Evolutionary conservation across 2,888 invertebrate species (phyloP).

Genomic region (Apodemia mormo): DNA sequence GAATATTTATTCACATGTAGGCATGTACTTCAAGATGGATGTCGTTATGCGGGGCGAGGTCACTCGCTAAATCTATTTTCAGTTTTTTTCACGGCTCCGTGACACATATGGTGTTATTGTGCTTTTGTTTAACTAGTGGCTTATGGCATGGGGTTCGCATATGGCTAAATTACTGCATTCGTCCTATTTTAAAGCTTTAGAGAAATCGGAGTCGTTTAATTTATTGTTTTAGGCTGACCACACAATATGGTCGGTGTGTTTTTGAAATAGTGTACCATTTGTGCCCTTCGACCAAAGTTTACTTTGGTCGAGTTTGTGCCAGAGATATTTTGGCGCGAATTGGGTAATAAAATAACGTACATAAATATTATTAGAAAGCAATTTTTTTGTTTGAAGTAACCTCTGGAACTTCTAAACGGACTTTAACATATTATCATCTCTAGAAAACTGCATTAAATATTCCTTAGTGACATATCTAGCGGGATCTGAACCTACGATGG

Average conservation of each 20-base stretch:
- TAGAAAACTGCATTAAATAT: no score
- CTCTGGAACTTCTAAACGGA: no score
- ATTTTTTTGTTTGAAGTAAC: no score
- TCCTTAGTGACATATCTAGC: no score
- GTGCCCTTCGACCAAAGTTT: no score
- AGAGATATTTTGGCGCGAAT: not conserved
- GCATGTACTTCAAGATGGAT: constrained; percentile 36
- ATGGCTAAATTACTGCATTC: constrained; percentile 31
- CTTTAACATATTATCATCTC: no score
- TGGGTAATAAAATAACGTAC: no score
- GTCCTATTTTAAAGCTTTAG: not conserved
- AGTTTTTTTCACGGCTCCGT: constrained; percentile 43
- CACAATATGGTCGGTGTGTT: not conserved
- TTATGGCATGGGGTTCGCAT: constrained; percentile 36
- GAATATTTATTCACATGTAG: constrained; percentile 51
- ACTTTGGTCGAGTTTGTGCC: not conserved
- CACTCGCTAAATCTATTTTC: constrained; percentile 51
- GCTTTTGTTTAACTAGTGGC: constrained; percentile 41
- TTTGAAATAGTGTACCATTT: not conserved
- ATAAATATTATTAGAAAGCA: no score
- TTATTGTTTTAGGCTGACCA: constrained; percentile 16
- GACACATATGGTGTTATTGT: constrained; percentile 51
- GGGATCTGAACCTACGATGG: no score
- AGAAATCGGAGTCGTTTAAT: not conserved
- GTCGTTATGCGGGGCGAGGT: constrained; percentile 46